A percentile compares a stretch with the other conserved stretches of the same genome.
These are phyloP conservation scores for Eilema griseolum DNA, from an alignment of 2,888 invertebrate genomes.

Conservation along the genomic window DNA sequence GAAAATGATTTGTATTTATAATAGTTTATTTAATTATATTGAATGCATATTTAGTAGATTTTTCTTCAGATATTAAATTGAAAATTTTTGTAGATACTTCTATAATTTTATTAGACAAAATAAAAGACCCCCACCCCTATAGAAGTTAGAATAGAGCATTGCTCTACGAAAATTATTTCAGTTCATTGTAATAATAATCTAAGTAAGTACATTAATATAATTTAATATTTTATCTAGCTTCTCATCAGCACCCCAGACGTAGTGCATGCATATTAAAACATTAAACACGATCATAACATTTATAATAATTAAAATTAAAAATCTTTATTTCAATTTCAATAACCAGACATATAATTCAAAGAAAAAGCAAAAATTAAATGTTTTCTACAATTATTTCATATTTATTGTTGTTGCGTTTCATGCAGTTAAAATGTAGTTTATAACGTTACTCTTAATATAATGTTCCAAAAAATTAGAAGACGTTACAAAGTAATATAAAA, in stretches of 20 bases:
- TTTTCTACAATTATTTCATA: constrained; percentile 2
- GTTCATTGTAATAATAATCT: background rate
- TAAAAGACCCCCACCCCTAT: background rate
- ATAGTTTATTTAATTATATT: no score
- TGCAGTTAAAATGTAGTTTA: background rate
- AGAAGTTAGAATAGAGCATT: background rate
- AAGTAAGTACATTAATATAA: background rate
- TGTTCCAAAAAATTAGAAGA: background rate
- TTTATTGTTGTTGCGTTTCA: background rate
- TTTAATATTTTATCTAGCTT: background rate
- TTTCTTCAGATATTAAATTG: no score
- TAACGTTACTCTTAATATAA: background rate
- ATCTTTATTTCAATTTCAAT: background rate
- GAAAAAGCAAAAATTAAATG: background rate
- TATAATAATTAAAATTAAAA: background rate
- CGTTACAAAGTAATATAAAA: background rate
- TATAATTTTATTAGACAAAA: no score
- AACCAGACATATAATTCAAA: background rate
- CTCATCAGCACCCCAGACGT: background rate
- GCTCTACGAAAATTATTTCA: background rate
- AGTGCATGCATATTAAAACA: background rate
- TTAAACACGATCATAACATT: background rate
- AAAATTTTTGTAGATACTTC: no score
- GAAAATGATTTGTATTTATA: background rate
- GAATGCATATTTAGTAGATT: no score